These are phyloP conservation scores for Sepioteuthis lessoniana DNA, from an alignment of 2,888 invertebrate genomes.

Conservation along the genomic window DNA sequence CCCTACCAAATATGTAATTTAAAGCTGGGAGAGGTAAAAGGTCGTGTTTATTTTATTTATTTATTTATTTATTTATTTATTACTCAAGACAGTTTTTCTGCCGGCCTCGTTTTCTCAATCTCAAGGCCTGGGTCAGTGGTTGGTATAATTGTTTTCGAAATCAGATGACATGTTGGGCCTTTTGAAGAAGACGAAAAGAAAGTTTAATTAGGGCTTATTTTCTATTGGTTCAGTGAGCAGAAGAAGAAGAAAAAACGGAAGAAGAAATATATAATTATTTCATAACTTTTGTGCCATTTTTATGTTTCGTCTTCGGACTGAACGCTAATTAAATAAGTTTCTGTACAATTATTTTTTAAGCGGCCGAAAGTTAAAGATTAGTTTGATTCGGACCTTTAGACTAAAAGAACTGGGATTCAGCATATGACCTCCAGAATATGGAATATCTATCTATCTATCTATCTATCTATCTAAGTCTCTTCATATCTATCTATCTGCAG, in stretches of 20 bases:
- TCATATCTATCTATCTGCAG: no score
- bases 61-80: background rate
- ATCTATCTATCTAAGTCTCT: background rate
- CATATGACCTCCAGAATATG: background rate
- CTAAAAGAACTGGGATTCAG: no score
- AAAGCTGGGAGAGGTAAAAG: background rate
- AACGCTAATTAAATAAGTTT: no score
- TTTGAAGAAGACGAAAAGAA: background rate
- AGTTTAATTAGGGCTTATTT: background rate
- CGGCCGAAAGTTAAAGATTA: no score
- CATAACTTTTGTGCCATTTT: no score
- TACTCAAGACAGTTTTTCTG: background rate
- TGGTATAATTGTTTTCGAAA: background rate
- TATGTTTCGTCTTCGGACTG: no score
- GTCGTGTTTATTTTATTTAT: background rate
- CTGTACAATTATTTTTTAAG: no score
- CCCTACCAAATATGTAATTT: background rate
- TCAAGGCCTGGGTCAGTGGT: background rate
- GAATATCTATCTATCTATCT: no score
- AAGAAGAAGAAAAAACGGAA: no score
- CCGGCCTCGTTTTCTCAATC: background rate
- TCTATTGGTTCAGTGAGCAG: background rate
- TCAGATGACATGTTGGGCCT: no score
- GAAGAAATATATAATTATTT: background rate
- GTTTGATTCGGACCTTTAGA: no score